Evolutionary conservation across 2,113 vertebrate genomes (phyloP).

Genomic region (Poeciliopsis occidentalis): DNA sequence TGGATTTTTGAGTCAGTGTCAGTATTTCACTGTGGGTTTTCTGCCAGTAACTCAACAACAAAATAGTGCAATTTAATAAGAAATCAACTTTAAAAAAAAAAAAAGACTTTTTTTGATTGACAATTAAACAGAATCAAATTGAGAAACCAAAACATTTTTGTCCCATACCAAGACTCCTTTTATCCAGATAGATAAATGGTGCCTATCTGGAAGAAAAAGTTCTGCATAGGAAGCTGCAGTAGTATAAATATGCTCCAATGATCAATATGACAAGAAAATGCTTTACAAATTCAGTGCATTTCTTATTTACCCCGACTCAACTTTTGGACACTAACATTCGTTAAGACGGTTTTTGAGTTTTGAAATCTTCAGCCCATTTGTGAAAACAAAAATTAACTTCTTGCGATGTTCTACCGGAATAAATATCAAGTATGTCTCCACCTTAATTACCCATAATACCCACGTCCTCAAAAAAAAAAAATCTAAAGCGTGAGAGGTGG

Average conservation of each 20-base stretch:
- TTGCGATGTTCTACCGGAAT: neutral
- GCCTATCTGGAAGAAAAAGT: too few species aligned
- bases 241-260: neutral
- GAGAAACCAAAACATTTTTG: too few species aligned
- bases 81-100: too few species aligned
- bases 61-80: neutral
- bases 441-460: neutral
- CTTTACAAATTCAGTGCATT: neutral
- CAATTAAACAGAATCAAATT: neutral
- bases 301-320: neutral
- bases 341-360: neutral
- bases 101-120: neutral
- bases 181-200: too few species aligned
- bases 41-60: neutral
- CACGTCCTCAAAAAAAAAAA: slow-evolving; percentile 18
- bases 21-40: neutral
- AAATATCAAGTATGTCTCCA: neutral
- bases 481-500: slow-evolving; percentile 35
- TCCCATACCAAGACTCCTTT: too few species aligned
- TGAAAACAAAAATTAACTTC: neutral
- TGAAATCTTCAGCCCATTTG: neutral
- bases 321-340: neutral
- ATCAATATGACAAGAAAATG: too few species aligned
- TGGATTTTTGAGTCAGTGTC: too few species aligned
- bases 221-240: neutral